Conservation (phyloP, 2,888 invertebrate species). For the Amphipyra tragopoginis region DNA sequence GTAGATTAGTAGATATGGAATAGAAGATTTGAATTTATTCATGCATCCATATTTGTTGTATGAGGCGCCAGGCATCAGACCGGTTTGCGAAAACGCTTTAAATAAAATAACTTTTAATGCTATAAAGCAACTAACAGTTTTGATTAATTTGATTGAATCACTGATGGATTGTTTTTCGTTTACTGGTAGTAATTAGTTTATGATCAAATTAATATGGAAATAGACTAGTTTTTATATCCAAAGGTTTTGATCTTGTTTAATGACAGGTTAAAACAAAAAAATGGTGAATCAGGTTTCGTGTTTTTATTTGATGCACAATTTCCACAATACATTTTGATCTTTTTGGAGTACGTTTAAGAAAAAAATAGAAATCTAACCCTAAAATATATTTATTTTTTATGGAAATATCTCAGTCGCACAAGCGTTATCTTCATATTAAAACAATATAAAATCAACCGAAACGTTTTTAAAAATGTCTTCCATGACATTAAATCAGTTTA, state of each 20-base stretch:
- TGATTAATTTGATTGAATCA: slow-evolving; percentile 17
- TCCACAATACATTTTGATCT: no score
- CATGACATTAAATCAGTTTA: slow-evolving; percentile 58
- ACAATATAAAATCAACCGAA: slow-evolving; percentile 1
- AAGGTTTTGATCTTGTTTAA: neutral
- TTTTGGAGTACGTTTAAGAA: no score
- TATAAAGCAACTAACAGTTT: neutral
- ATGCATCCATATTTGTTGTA: neutral
- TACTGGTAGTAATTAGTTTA: slow-evolving; percentile 4
- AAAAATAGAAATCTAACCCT: no score
- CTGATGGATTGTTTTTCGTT: slow-evolving; percentile 2
- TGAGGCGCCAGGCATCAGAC: neutral
- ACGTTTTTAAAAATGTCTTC: slow-evolving; percentile 50
- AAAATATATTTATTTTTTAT: no score
- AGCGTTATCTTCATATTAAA: no score
- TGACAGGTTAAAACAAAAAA: neutral
- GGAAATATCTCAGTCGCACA: no score
- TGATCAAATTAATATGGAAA: neutral
- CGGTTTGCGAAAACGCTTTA: slow-evolving; percentile 3
- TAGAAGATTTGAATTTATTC: no score
- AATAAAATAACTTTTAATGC: neutral
- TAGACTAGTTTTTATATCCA: neutral
- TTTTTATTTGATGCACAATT: no score
- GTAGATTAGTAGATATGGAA: no score
- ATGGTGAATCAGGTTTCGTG: neutral